Evolutionary conservation across 2,113 vertebrate genomes (phyloP).

Genomic region (Balaeniceps rex): DNA sequence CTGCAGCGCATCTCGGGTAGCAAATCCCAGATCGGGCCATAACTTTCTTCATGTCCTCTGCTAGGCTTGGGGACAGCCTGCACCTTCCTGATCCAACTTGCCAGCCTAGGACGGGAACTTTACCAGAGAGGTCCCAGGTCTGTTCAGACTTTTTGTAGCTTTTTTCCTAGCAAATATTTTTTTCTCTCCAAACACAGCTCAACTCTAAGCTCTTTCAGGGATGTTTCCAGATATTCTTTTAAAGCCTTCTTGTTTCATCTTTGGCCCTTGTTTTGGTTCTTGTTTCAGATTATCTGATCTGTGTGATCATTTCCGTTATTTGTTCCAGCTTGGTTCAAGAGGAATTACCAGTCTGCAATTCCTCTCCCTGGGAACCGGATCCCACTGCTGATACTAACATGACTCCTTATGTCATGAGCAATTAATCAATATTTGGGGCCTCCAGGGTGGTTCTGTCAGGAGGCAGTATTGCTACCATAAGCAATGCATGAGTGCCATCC

Average conservation of each 20-base stretch:
- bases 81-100: background rate
- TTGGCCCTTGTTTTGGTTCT: background rate
- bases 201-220: background rate
- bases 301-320: background rate
- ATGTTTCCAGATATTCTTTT: background rate
- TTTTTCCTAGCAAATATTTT: background rate
- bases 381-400: background rate
- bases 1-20: background rate
- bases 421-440: conserved; percentile 7
- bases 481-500: background rate
- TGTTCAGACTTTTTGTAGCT: background rate
- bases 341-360: conserved; percentile 4
- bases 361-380: background rate
- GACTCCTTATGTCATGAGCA: conserved; percentile 16
- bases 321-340: conserved; percentile 27
- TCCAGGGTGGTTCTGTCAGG: conserved; percentile 16
- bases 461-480: background rate
- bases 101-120: background rate
- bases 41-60: background rate
- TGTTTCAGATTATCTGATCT: background rate
- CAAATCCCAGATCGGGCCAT: background rate
- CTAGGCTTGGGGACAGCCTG: background rate
- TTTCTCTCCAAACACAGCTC: background rate
- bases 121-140: background rate
- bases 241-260: background rate